phyloP scores from a whole-genome alignment of 2,888 invertebrate genomes.

The Pharmacophagus antenor region DNA sequence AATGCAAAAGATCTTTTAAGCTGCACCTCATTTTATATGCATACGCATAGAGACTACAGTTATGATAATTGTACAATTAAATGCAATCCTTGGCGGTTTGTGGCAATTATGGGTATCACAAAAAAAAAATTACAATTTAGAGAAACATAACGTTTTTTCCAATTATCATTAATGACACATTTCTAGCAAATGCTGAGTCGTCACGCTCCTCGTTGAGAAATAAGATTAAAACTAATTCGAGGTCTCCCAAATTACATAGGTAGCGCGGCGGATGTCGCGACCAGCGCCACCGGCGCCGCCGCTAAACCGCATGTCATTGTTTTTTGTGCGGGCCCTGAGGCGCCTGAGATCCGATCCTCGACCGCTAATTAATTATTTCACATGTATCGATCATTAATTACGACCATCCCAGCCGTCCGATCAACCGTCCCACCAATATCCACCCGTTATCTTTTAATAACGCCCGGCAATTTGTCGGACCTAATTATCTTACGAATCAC shows the following conservation, averaged over 20 bases:
- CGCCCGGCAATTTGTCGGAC: constrained; percentile 75
- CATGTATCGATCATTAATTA: constrained; percentile 81
- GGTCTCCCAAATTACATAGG: constrained; percentile 78
- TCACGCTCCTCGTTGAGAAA: constrained; percentile 74
- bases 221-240: constrained; percentile 77
- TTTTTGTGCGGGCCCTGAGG: constrained; percentile 73
- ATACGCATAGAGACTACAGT: neutral
- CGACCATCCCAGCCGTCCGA: constrained; percentile 44
- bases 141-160: constrained; percentile 64
- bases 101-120: neutral
- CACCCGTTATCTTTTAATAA: constrained; percentile 75
- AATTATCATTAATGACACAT: constrained; percentile 78
- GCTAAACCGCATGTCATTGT: constrained; percentile 80
- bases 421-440: constrained; percentile 51
- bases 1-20: neutral
- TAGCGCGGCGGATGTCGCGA: constrained; percentile 71
- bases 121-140: constrained; percentile 38
- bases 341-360: constrained; percentile 62
- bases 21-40: neutral
- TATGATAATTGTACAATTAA: neutral
- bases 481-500: constrained; percentile 76
- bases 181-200: constrained; percentile 66
- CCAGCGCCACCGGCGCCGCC: constrained; percentile 66
- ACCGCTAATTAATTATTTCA: constrained; percentile 80
- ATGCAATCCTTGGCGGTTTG: neutral